A percentile compares a stretch with the other conserved stretches of the same genome.
Conservation (phyloP, 2,113 vertebrate species). For the Lepus americanus region DNA sequence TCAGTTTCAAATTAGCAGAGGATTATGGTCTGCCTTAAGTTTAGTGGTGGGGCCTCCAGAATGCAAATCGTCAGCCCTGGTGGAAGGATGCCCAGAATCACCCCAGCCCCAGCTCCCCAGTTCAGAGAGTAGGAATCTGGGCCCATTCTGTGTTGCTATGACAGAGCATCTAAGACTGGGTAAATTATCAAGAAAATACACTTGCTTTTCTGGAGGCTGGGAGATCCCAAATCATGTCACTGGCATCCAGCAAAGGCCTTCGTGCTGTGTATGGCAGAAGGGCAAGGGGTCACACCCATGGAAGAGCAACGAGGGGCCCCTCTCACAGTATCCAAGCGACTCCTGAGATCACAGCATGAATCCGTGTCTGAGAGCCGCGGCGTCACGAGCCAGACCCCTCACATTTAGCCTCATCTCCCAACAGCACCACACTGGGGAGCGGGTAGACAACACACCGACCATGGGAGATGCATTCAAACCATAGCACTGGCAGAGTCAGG, state of each 20-base stretch:
- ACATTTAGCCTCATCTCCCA: background rate
- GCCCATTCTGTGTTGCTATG: background rate
- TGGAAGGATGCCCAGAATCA: background rate
- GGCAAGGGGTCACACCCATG: background rate
- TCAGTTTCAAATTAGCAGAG: background rate
- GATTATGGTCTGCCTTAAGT: background rate
- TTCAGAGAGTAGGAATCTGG: background rate
- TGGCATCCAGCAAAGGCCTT: background rate
- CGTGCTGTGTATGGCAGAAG: background rate
- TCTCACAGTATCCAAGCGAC: background rate
- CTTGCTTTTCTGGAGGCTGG: background rate
- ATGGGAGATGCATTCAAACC: background rate
- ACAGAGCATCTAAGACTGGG: background rate
- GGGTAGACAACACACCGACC: background rate
- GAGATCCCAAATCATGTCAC: background rate
- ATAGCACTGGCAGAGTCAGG: background rate
- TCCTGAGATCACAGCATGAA: no score
- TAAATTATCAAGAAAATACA: background rate
- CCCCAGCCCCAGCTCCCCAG: rapidly evolving
- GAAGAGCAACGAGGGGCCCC: background rate
- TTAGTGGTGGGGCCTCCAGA: background rate
- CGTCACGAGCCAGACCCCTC: background rate
- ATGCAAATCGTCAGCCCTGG: background rate
- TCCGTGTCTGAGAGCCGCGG: background rate
- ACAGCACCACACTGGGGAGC: rapidly evolving